phyloP scores from a whole-genome alignment of 2,797 vertebrate species.

The Enteromius anoplus region DNA sequence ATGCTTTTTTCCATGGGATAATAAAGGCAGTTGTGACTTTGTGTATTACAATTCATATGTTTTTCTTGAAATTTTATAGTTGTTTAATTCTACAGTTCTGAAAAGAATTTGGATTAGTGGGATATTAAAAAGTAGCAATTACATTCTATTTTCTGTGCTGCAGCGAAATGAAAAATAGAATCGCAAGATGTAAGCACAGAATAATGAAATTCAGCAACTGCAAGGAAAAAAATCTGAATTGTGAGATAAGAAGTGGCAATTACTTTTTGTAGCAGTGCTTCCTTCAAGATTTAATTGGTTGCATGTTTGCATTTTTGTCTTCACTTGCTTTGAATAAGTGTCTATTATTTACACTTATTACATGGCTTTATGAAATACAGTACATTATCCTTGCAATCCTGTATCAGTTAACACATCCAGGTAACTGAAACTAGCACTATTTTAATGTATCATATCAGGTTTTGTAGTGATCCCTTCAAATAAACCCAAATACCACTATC shows the following conservation, averaged over 20 bases:
- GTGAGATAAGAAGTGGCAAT: not conserved
- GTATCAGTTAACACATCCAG: not conserved
- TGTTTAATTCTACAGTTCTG: not conserved
- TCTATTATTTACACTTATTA: not conserved
- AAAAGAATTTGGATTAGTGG: not conserved
- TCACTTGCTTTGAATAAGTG: not conserved
- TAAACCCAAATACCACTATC: not conserved
- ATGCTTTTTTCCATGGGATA: not conserved
- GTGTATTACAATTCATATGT: not conserved
- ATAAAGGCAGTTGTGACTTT: not conserved
- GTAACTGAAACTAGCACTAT: not conserved
- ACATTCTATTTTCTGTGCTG: not conserved
- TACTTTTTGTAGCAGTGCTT: not conserved
- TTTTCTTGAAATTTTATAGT: not conserved
- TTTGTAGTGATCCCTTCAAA: not conserved
- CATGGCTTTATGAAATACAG: not conserved
- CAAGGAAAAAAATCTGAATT: not conserved
- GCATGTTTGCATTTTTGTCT: not conserved
- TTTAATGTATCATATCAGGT: not conserved
- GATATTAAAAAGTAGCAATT: not conserved
- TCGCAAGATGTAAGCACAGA: not conserved
- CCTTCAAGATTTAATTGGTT: not conserved
- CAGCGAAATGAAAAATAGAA: not conserved
- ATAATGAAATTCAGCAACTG: not conserved
- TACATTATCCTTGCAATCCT: not conserved